These are phyloP conservation scores for Lasioglossum marginatum DNA, from an alignment of 2,888 invertebrate species.

Conservation along the genomic window DNA sequence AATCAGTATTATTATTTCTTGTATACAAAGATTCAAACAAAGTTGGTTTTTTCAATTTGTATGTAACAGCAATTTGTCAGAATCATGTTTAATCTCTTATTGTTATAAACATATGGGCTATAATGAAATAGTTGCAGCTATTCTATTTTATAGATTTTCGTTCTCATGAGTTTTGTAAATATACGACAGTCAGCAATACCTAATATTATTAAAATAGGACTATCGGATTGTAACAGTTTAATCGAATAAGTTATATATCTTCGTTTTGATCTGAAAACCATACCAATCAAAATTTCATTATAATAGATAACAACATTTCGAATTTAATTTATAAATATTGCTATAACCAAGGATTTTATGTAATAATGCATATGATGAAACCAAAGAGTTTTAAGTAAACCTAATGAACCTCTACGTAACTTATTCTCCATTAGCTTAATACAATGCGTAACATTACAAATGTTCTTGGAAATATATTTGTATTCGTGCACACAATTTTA, in stretches of 20 bases:
- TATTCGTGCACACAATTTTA: slow-evolving; percentile 27
- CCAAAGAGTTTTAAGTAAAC: slow-evolving; percentile 69
- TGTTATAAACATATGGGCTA: slow-evolving; percentile 53
- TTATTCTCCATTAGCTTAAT: slow-evolving; percentile 60
- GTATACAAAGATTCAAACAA: slow-evolving; percentile 49
- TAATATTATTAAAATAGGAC: slow-evolving; percentile 32
- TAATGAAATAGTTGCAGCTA: slow-evolving; percentile 42
- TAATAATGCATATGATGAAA: slow-evolving; percentile 68
- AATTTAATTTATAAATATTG: slow-evolving; percentile 32
- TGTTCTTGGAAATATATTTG: slow-evolving; percentile 34
- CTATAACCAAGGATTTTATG: slow-evolving; percentile 72
- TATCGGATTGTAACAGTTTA: slow-evolving; percentile 25
- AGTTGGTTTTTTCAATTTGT: slow-evolving; percentile 54
- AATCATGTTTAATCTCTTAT: slow-evolving; percentile 53
- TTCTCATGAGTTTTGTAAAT: slow-evolving; percentile 40
- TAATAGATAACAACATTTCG: slow-evolving; percentile 13
- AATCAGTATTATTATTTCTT: slow-evolving; percentile 72
- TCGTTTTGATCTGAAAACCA: slow-evolving; percentile 18
- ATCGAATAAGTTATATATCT: slow-evolving; percentile 21
- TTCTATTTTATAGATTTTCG: slow-evolving; percentile 38
- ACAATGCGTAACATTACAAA: slow-evolving; percentile 45
- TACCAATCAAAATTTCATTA: slow-evolving; percentile 18
- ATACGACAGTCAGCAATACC: slow-evolving; percentile 27
- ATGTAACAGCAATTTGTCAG: slow-evolving; percentile 62
- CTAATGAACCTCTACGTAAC: slow-evolving; percentile 55